Conservation (phyloP, 2,888 invertebrate species). For the Dilophus febrilis region DNA sequence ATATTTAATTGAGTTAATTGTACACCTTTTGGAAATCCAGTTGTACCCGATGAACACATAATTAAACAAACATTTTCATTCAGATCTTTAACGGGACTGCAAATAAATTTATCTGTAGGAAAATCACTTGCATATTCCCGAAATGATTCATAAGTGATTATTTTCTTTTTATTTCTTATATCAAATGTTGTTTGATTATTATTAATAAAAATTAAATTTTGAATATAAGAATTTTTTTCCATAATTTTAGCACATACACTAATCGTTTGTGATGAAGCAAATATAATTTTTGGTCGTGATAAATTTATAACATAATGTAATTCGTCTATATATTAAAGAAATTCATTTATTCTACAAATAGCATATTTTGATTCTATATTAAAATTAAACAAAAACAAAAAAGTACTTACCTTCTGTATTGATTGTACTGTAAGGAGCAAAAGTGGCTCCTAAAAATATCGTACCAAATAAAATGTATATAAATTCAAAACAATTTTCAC, state of each 20-base stretch:
- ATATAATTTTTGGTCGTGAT: conserved; percentile 51
- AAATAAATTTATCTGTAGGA: conserved; percentile 24
- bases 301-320: conserved; percentile 47
- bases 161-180: too few species aligned
- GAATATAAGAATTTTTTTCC: conserved; percentile 33
- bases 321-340: conserved; percentile 45
- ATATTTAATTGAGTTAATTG: conserved; percentile 53
- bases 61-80: conserved; percentile 46
- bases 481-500: conserved; percentile 39
- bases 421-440: conserved; percentile 40
- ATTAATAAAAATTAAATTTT: conserved; percentile 40
- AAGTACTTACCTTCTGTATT: conserved; percentile 31
- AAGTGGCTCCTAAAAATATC: conserved; percentile 35
- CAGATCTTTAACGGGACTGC: conserved; percentile 32
- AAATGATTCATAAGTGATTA: too few species aligned
- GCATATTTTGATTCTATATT: too few species aligned
- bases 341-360: too few species aligned
- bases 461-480: conserved; percentile 32
- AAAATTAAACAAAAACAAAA: too few species aligned
- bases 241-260: conserved; percentile 37
- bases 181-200: conserved; percentile 14
- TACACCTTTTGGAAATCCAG: conserved; percentile 63
- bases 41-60: conserved; percentile 67
- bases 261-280: conserved; percentile 42
- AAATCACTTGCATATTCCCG: too few species aligned